phyloP scores from a whole-genome alignment of 2,888 invertebrate species.

The Clostera curtula region DNA sequence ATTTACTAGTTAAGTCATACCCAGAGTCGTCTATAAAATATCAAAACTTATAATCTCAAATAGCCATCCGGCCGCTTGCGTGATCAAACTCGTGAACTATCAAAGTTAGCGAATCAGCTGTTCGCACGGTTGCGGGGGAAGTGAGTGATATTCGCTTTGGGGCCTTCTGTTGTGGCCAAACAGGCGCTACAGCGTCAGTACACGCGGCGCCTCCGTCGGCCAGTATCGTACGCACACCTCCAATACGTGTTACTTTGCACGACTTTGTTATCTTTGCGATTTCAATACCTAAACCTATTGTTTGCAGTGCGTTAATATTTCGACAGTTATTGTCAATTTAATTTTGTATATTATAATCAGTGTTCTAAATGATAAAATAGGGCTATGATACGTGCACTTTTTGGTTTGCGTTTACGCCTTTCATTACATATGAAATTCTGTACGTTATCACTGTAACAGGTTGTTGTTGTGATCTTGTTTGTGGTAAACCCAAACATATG shows the following conservation, averaged over 20 bases:
- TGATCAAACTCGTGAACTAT: too few relatives aligned
- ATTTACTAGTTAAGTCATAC: too few relatives aligned
- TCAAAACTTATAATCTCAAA: too few relatives aligned
- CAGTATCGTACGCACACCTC: conserved; percentile 23
- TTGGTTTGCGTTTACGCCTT: too few relatives aligned
- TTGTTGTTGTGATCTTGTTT: not conserved
- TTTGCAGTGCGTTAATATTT: conserved; percentile 18
- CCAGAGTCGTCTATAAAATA: too few relatives aligned
- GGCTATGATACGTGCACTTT: too few relatives aligned
- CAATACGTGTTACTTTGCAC: conserved; percentile 16
- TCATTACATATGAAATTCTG: too few relatives aligned
- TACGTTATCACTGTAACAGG: too few relatives aligned
- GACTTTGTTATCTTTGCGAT: conserved; percentile 35
- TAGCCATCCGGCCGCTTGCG: too few relatives aligned
- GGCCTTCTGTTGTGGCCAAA: conserved; percentile 22
- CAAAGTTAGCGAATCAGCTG: conserved; percentile 55
- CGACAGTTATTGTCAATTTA: conserved; percentile 6
- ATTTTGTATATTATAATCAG: conserved; percentile 5
- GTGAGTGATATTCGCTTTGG: conserved; percentile 31
- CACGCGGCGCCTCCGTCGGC: conserved; percentile 39
- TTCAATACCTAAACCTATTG: conserved; percentile 25
- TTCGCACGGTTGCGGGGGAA: conserved; percentile 40
- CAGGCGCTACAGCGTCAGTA: conserved; percentile 45
- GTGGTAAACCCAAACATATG: conserved; percentile 9
- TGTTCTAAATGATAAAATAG: too few relatives aligned